Base-by-base conservation (phyloP, 92 coral and sea anemone species). In the Anthopleura xanthogrammica region DNA sequence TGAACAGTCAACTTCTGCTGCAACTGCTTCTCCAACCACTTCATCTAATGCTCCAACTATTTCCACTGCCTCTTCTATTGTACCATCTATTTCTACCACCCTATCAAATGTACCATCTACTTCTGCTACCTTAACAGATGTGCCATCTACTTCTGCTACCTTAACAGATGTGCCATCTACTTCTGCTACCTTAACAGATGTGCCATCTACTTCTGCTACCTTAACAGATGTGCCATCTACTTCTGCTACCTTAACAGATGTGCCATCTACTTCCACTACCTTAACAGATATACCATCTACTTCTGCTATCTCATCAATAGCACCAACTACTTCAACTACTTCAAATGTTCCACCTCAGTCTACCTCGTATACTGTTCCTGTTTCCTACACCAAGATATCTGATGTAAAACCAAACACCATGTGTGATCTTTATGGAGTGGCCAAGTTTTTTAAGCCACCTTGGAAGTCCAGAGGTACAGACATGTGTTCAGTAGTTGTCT, bases 401-500 rank as follows among this genome's bases (percentile, higher is more conserved):
- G 82, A 86, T 52, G 66, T 92, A 14, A 77, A 89, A 56, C 70
- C 75, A 12, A 83, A 82, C 40, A 86, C 87, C 2, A 73, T 80
- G 6, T 79, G 85, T 2, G 89, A 89, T 43, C 70, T 89, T 46
- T 92, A 83, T 81, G 95, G 95, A n/a, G 92, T 92, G 41, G 95
- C 85, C 19, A 92, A 87, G 84, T 86, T 81, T 52, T 92, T 92
- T 46, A 92, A 92, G 84, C 92, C 92, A 5, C 93, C 95, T 1
- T 92, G 95, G 95, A 86, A 89, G 72, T 89, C 92, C 57, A 85
- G 91, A 57, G 95, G 95, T 8, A 89, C 95, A 14, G 95, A 92
- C 62, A 92, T 92, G 89, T 92, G 95, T 41, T 92, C 92, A 20
- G 91, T 92, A 39, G 86, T 92, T 41, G 62, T 87, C 62, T 29